Evolutionary conservation across 2,797 vertebrate species (phyloP).

Genomic region (Fratercula arctica): DNA sequence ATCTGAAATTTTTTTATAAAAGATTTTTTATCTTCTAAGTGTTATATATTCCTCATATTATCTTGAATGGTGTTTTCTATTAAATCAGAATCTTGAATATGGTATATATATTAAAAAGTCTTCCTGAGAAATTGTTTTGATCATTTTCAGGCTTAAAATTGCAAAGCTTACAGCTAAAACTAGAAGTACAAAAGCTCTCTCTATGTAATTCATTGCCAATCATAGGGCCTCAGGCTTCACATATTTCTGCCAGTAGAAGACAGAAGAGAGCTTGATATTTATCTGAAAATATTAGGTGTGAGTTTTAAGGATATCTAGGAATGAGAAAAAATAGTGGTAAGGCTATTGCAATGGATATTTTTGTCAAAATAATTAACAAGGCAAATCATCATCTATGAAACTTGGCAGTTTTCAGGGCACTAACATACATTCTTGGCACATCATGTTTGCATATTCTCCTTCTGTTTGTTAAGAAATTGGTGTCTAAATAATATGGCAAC

Average conservation of each 20-base stretch:
- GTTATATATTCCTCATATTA: neutral
- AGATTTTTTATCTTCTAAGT: neutral
- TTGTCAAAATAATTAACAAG: slow-evolving; percentile 43
- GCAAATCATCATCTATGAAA: slow-evolving; percentile 29
- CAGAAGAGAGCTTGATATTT: neutral
- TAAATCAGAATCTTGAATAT: neutral
- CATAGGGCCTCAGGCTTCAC: neutral
- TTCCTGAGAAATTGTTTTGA: neutral
- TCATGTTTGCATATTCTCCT: neutral
- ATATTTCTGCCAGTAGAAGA: neutral
- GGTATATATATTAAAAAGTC: neutral
- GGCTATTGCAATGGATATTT: neutral
- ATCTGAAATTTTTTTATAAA: neutral
- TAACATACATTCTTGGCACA: slow-evolving; percentile 6
- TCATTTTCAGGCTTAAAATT: neutral
- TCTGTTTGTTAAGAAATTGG: slow-evolving; percentile 37
- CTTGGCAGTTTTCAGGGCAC: neutral
- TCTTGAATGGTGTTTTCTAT: neutral
- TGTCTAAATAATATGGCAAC: slow-evolving; percentile 19
- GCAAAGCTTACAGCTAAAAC: neutral
- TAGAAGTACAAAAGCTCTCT: neutral
- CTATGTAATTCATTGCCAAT: neutral
- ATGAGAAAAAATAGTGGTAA: neutral
- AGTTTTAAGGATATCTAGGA: neutral
- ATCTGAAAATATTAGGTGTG: slow-evolving; percentile 10